Evolutionary conservation across 2,797 vertebrate genomes (phyloP), one percentile per base, ranked within the genome.

Genomic region (Lepilemur septentrionalis): DNA sequence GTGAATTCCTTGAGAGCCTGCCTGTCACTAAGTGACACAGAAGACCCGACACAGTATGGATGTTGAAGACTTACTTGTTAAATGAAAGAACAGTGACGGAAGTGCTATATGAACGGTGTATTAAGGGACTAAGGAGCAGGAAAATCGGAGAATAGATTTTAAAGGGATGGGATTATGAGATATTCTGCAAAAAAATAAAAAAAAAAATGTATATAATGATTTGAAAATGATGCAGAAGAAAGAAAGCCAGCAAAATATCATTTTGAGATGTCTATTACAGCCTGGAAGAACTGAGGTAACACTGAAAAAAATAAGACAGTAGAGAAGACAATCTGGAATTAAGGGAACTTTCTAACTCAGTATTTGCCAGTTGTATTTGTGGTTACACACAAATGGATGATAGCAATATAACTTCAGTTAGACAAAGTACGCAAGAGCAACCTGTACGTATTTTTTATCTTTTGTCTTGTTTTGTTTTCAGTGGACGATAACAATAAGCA

Each of bases 11-110:
- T 18, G 8, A 30, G 57, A 0, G 17, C 69, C 41, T 82, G 23
- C 10, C 2, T 2, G 5, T 7, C 6, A 35, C 3, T 9, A 48
- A 30, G 41, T 9, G 4, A 17, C 41, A 57, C 11, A 28, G 11
- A 46, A 82, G 17, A 14, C 7, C 4, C 4, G 20, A 80, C 50
- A 38, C 4, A 2, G 4, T 22, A 5, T 2, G 22, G 7, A 79
- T 17, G 30, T 1, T 20, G 8, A 90, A 28, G 9, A 38, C 57
- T 38, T 25, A 11, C 57, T 73, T 3, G 1, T 2, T 41, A 80
- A 50, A 28, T 23, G 8, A 38, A 55, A 38, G 28, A 50, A 20
- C 2, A 1, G 15, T 7, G 32, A 81, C 32, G 25, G 4, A 50
- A 59, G 1, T 4, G 1, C 15, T 25, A 30, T 35, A 28, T 25